Percentiles rank a stretch among this genome's conserved stretches.
These are phyloP conservation scores for Chloropsis hardwickii DNA, from an alignment of 2,113 vertebrate genomes.

Conservation along the genomic window DNA sequence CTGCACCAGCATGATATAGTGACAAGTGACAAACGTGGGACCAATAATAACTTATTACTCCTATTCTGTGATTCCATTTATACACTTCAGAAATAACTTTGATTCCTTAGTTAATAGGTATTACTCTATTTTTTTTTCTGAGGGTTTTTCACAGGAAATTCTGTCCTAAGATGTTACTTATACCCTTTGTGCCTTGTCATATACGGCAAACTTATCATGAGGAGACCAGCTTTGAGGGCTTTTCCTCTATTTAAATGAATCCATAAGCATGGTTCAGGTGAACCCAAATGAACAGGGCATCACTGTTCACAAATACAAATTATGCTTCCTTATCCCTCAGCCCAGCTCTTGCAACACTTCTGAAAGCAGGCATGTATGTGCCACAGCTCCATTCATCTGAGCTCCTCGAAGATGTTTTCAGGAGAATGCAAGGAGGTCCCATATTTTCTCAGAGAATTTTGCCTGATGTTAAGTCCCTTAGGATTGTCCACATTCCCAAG, in stretches of 20 bases:
- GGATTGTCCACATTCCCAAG: background rate
- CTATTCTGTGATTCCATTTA: background rate
- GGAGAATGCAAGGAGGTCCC: background rate
- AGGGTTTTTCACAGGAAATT: background rate
- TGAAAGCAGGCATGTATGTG: background rate
- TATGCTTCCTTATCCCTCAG: background rate
- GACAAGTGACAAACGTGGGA: background rate
- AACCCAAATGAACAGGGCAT: background rate
- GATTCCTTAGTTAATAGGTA: background rate
- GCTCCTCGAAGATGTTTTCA: background rate
- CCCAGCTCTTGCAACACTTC: background rate
- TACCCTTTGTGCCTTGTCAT: background rate
- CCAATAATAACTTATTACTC: background rate
- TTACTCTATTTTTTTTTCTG: background rate
- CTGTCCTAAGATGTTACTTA: background rate
- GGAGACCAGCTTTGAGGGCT: background rate
- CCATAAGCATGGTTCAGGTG: background rate
- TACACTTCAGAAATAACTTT: background rate
- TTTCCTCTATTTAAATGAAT: background rate
- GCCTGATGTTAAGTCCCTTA: background rate
- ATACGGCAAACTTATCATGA: background rate
- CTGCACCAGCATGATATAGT: background rate
- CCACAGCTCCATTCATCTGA: background rate
- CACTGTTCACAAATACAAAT: background rate
- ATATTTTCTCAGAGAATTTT: background rate